Conservation (phyloP, 2,113 vertebrate species). For the Ceyx margarethae region DNA sequence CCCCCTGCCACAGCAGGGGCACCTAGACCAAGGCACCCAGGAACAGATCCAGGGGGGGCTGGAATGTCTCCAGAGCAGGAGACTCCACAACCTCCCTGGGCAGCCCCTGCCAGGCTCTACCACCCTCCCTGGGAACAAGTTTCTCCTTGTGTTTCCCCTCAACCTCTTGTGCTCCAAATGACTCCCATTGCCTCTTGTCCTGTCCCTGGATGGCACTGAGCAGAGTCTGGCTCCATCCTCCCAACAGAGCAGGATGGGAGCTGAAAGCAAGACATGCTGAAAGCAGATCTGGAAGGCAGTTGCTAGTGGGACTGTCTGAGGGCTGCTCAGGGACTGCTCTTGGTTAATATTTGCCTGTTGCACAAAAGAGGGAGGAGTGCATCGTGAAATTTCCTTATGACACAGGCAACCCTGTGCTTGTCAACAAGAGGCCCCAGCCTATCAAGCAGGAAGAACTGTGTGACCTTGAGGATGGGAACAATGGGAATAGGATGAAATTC, state of each 20-base stretch:
- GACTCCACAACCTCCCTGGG: too few relatives aligned
- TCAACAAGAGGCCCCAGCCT: conserved; percentile 31
- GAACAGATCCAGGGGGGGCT: too few relatives aligned
- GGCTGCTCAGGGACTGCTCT: background rate
- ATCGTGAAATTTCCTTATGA: conserved; percentile 44
- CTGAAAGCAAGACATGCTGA: background rate
- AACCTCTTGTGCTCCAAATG: too few relatives aligned
- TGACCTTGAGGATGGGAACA: conserved; percentile 52
- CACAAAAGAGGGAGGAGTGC: conserved; percentile 52
- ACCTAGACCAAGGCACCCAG: too few relatives aligned
- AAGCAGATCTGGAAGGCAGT: background rate
- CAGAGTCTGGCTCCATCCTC: too few relatives aligned
- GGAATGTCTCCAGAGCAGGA: too few relatives aligned
- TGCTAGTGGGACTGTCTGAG: background rate
- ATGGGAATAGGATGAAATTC: conserved; percentile 26
- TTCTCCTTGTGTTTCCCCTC: too few relatives aligned
- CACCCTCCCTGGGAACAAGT: too few relatives aligned
- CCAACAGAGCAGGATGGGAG: background rate
- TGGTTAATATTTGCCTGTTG: background rate
- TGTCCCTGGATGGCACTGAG: too few relatives aligned
- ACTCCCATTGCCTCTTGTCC: too few relatives aligned
- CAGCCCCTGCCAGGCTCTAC: too few relatives aligned
- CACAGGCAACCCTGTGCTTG: background rate
- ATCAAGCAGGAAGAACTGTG: conserved; percentile 49
- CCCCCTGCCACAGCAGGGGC: too few relatives aligned